These are phyloP conservation scores for Gambusia affinis DNA, from an alignment of 2,113 vertebrate species.

Conservation along the genomic window DNA sequence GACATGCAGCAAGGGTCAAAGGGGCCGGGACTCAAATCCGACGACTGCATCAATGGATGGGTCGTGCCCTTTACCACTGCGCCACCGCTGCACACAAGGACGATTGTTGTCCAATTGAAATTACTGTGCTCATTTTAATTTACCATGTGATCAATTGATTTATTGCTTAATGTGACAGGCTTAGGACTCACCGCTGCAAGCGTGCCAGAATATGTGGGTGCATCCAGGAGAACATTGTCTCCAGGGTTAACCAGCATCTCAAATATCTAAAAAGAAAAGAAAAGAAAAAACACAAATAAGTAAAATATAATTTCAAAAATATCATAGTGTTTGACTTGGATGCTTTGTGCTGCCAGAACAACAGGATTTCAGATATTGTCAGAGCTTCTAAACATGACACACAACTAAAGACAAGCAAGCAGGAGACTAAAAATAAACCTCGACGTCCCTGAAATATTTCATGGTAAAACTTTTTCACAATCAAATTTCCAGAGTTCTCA, in stretches of 20 bases:
- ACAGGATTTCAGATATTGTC: no score
- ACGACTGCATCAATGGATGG: not conserved
- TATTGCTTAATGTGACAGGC: no score
- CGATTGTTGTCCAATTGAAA: no score
- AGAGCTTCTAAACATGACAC: no score
- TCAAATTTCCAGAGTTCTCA: not conserved
- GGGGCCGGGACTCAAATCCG: not conserved
- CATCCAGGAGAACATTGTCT: constrained; percentile 89
- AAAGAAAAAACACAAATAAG: constrained; percentile 6
- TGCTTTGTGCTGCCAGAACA: no score
- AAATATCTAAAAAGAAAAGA: constrained; percentile 82
- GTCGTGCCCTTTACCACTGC: not conserved
- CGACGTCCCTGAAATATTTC: not conserved
- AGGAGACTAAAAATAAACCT: not conserved
- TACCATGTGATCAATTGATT: no score
- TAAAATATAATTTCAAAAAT: not conserved
- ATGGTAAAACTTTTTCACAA: not conserved
- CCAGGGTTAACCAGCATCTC: constrained; percentile 95
- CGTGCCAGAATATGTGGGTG: constrained; percentile 89
- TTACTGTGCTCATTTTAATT: no score
- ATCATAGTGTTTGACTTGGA: not conserved
- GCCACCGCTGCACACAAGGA: no score
- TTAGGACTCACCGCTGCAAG: constrained; percentile 83
- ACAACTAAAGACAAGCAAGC: no score
- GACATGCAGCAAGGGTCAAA: not conserved